These are phyloP conservation scores for Chaenogobius annularis DNA, from an alignment of 2,113 vertebrate genomes.

Conservation along the genomic window DNA sequence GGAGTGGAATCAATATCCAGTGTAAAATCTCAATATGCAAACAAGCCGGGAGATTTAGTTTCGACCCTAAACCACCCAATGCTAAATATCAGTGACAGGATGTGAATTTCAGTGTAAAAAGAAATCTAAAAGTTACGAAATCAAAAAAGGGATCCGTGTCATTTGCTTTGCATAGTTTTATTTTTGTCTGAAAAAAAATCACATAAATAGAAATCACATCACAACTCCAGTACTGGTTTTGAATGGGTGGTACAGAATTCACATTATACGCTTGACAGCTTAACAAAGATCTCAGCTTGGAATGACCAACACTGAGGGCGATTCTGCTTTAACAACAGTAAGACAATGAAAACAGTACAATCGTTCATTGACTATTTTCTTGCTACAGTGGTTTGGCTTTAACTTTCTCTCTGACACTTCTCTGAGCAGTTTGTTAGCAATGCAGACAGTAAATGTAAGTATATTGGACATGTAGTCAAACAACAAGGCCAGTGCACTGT, in stretches of 20 bases:
- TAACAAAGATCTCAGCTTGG: constrained; percentile 40
- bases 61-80: not conserved
- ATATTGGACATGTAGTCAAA: constrained; percentile 23
- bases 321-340: constrained; percentile 37
- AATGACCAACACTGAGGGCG: constrained; percentile 18
- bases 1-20: not conserved
- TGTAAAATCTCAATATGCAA: not conserved
- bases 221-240: constrained; percentile 60
- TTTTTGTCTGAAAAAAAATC: constrained; percentile 57
- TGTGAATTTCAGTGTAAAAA: constrained; percentile 46
- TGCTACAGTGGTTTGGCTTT: constrained; percentile 41
- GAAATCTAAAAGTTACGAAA: constrained; percentile 9
- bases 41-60: not conserved
- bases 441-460: constrained; percentile 26
- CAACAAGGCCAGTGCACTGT: constrained; percentile 9
- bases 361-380: constrained; percentile 34
- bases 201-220: constrained; percentile 67
- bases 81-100: constrained; percentile 47
- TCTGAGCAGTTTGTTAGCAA: constrained; percentile 16
- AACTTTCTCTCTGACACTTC: constrained; percentile 25
- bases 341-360: constrained; percentile 52
- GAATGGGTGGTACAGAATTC: constrained; percentile 70
- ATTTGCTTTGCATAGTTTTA: constrained; percentile 27
- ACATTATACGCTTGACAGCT: constrained; percentile 70
- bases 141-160: constrained; percentile 6